These are phyloP conservation scores for Listrodromus nycthemerus DNA, from an alignment of 2,888 invertebrate species.

Conservation along the genomic window DNA sequence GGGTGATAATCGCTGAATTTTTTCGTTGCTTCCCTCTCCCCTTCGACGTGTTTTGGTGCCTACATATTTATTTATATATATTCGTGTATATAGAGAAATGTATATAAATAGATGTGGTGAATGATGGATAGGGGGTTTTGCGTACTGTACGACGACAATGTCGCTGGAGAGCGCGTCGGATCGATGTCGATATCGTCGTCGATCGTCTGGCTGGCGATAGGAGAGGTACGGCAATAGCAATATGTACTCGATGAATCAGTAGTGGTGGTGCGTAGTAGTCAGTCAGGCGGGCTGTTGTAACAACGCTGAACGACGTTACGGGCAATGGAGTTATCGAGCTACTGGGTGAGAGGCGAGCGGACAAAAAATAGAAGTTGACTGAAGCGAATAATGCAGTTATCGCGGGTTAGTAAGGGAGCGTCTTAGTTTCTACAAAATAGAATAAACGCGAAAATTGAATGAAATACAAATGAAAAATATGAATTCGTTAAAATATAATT, in stretches of 20 bases:
- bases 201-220: slow-evolving; percentile 36
- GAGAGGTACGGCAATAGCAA: background rate
- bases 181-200: slow-evolving; percentile 62
- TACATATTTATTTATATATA: slow-evolving; percentile 4
- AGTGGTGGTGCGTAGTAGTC: slow-evolving; percentile 9
- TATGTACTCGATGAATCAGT: background rate
- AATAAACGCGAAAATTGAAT: too few relatives aligned
- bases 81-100: background rate
- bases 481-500: too few relatives aligned
- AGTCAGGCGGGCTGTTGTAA: slow-evolving; percentile 24
- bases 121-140: slow-evolving; percentile 18
- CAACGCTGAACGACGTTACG: slow-evolving; percentile 48
- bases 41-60: background rate
- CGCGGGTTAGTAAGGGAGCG: background rate
- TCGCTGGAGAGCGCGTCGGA: slow-evolving; percentile 59
- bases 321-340: slow-evolving; percentile 41
- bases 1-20: slow-evolving; percentile 38
- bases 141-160: slow-evolving; percentile 56
- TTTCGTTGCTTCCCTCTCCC: slow-evolving; percentile 21
- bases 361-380: background rate
- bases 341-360: slow-evolving; percentile 16
- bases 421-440: too few relatives aligned
- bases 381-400: background rate
- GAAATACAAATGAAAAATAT: too few relatives aligned
- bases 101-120: background rate